Evolutionary conservation across 2,797 vertebrate species (phyloP).

Genomic region (Dendrocincla tyrannina): DNA sequence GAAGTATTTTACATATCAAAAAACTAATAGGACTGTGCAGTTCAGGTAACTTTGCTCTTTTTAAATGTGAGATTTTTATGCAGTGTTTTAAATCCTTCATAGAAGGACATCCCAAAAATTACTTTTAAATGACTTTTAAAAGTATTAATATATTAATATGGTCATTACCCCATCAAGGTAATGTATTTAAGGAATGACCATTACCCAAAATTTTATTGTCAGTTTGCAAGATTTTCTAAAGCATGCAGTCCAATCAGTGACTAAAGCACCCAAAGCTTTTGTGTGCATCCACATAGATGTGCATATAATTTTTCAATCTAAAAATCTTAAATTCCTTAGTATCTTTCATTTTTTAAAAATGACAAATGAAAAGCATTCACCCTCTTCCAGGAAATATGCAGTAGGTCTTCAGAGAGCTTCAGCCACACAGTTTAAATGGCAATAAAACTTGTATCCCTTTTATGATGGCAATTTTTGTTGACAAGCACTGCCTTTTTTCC

Average conservation of each 20-base stretch:
- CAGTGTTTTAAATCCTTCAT: not conserved
- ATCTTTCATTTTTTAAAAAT: not conserved
- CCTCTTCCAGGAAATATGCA: not conserved
- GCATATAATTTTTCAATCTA: not conserved
- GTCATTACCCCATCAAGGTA: not conserved
- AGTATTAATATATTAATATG: not conserved
- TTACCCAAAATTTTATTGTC: not conserved
- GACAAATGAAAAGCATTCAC: not conserved
- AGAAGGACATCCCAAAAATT: not conserved
- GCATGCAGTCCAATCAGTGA: not conserved
- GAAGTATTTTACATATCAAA: conserved; percentile 55
- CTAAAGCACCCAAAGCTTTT: not conserved
- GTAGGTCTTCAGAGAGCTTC: not conserved
- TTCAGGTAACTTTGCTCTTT: conserved; percentile 34
- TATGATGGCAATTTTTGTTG: not conserved
- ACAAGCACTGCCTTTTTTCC: not conserved
- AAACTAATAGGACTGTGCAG: not conserved
- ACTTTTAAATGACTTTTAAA: not conserved
- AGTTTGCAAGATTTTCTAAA: conserved; percentile 9
- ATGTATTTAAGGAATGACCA: not conserved
- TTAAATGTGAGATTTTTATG: not conserved
- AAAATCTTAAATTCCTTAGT: not conserved
- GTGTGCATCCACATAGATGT: not conserved
- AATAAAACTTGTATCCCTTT: not conserved
- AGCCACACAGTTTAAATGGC: conserved; percentile 3